Evolutionary conservation across 2,113 vertebrate species (phyloP).

Genomic region (Girardinichthys multiradiatus): DNA sequence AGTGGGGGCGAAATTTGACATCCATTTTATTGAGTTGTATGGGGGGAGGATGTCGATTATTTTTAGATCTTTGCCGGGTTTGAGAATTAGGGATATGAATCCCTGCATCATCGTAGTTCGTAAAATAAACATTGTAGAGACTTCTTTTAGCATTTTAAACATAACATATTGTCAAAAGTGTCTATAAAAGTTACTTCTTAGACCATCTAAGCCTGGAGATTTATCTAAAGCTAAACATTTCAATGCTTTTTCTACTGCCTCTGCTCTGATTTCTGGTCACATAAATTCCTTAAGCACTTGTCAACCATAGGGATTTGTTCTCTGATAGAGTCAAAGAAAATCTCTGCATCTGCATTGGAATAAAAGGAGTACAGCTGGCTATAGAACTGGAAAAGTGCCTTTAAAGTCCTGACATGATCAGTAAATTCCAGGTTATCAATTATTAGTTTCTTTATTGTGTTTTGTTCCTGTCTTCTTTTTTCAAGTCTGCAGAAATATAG

Average conservation of each 20-base stretch:
- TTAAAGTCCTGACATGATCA: too few species aligned
- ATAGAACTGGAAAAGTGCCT: too few species aligned
- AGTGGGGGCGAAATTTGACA: too few species aligned
- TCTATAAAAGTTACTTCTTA: neutral
- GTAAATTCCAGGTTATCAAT: too few species aligned
- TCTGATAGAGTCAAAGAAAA: neutral
- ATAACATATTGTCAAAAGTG: neutral
- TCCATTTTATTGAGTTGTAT: neutral
- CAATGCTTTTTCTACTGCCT: neutral
- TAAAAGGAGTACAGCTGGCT: too few species aligned
- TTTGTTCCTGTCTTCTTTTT: too few species aligned
- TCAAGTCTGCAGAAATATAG: too few species aligned
- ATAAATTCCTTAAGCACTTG: neutral
- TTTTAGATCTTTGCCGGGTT: too few species aligned
- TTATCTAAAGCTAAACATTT: neutral
- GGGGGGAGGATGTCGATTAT: neutral
- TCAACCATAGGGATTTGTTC: neutral
- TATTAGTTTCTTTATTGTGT: too few species aligned
- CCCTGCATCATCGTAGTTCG: too few species aligned
- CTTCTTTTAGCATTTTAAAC: neutral
- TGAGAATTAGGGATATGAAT: too few species aligned
- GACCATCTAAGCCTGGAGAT: neutral
- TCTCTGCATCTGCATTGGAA: neutral
- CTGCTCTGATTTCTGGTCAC: neutral
- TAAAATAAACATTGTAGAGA: neutral